These are phyloP conservation scores for Scaptodrosophila lebanonensis DNA, from an alignment of 1,140 invertebrate genomes.

Conservation along the genomic window DNA sequence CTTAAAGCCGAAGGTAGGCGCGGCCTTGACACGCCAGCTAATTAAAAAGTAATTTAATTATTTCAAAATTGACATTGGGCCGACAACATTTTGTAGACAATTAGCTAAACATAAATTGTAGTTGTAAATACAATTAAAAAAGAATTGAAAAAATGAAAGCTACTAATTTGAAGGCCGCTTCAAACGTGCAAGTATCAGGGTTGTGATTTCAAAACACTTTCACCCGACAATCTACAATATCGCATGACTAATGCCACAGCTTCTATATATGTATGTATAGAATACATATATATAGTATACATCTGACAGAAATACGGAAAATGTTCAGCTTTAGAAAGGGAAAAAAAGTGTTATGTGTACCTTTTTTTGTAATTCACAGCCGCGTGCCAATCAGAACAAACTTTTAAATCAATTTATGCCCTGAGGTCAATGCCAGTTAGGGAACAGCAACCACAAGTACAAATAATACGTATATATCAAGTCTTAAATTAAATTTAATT, in stretches of 20 bases:
- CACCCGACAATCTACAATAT: conserved; percentile 24
- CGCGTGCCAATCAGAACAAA: conserved; percentile 49
- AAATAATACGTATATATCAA: conserved; percentile 28
- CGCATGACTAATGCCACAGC: conserved; percentile 36
- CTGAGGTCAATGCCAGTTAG: conserved; percentile 45
- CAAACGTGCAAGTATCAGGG: conserved; percentile 6
- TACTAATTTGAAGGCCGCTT: conserved; percentile 36
- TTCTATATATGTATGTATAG: conserved; percentile 3
- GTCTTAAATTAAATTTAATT: conserved; percentile 46
- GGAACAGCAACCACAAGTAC: conserved; percentile 24
- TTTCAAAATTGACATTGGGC: conserved; percentile 31
- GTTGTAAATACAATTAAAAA: conserved; percentile 9
- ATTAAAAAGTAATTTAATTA: conserved; percentile 16
- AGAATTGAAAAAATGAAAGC: conserved; percentile 26
- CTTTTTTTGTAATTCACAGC: no score
- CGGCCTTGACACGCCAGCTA: conserved; percentile 31
- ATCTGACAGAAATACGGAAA: no score
- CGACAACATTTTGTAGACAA: no score
- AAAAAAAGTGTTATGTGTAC: no score
- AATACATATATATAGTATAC: no score
- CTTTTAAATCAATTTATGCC: conserved; percentile 43
- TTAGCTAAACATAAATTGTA: conserved; percentile 10
- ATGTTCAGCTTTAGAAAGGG: no score
- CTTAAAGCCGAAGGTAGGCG: conserved; percentile 10
- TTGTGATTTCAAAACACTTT: no score